Evolutionary conservation across 64 coral and sea anemone species (phyloP).

Genomic region (Actinia tenebrosa): DNA sequence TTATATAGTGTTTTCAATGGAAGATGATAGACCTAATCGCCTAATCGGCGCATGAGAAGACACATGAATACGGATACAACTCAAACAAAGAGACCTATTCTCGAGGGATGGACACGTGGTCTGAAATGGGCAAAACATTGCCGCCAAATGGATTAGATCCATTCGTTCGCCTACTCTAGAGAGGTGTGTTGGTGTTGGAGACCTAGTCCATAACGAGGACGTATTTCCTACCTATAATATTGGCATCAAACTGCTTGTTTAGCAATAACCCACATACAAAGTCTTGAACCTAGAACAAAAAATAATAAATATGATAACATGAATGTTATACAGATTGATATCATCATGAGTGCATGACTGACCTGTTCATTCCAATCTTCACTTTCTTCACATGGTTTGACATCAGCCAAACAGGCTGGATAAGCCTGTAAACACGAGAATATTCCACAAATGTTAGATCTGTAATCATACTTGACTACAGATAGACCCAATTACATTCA

Average conservation of each 20-base stretch:
- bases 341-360: neutral
- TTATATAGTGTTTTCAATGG: too few species aligned
- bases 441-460: neutral
- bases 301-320: neutral
- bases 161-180: too few species aligned
- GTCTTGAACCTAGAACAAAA: neutral
- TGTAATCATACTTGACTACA: too few species aligned
- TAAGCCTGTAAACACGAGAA: slow-evolving; percentile 9
- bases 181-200: too few species aligned
- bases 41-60: too few species aligned
- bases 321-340: neutral
- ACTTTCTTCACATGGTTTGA: slow-evolving; percentile 32
- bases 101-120: too few species aligned
- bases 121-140: too few species aligned
- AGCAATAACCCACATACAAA: neutral
- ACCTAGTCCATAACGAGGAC: neutral
- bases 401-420: slow-evolving; percentile 22
- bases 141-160: too few species aligned
- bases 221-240: neutral
- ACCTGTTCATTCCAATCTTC: slow-evolving; percentile 41
- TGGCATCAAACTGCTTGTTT: slow-evolving; percentile 9
- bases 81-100: too few species aligned
- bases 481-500: too few species aligned
- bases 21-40: too few species aligned
- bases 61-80: too few species aligned